Conservation (phyloP, 2,797 vertebrate species). For the Oreochromis mossambicus region DNA sequence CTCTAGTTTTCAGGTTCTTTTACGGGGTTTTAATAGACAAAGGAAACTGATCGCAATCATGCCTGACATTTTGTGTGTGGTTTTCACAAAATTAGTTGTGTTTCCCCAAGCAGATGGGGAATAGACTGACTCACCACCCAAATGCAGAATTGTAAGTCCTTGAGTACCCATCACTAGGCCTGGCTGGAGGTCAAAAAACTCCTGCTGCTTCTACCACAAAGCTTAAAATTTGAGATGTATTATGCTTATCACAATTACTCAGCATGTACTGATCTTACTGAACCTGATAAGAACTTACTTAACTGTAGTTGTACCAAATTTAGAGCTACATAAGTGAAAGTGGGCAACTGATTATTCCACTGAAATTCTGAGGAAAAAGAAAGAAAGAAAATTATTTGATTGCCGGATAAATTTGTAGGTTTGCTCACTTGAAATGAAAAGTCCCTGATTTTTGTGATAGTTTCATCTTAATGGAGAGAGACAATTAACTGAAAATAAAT, state of each 20-base stretch:
- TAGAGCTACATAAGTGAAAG: not conserved
- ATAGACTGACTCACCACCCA: not conserved
- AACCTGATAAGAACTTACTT: fast-evolving
- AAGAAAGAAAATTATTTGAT: fast-evolving
- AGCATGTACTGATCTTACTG: not conserved
- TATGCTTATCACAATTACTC: not conserved
- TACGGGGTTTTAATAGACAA: not conserved
- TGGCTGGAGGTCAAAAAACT: not conserved
- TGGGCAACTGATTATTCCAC: not conserved
- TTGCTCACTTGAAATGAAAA: not conserved
- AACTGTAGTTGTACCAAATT: not conserved
- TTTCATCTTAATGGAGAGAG: not conserved
- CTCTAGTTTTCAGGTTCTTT: not conserved
- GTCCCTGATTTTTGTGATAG: not conserved
- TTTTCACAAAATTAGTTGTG: not conserved
- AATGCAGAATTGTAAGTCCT: not conserved
- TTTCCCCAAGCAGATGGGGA: not conserved
- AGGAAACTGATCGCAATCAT: not conserved
- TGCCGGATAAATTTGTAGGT: fast-evolving
- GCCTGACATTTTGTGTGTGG: not conserved
- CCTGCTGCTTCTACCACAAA: not conserved
- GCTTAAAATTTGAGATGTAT: not conserved
- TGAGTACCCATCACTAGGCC: not conserved
- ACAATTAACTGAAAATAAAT: not conserved
- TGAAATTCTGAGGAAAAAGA: not conserved